A percentile compares a stretch with the other conserved stretches of the same genome.
phyloP scores from a whole-genome alignment of 1,140 invertebrate species.

The Anthonomus grandis region DNA sequence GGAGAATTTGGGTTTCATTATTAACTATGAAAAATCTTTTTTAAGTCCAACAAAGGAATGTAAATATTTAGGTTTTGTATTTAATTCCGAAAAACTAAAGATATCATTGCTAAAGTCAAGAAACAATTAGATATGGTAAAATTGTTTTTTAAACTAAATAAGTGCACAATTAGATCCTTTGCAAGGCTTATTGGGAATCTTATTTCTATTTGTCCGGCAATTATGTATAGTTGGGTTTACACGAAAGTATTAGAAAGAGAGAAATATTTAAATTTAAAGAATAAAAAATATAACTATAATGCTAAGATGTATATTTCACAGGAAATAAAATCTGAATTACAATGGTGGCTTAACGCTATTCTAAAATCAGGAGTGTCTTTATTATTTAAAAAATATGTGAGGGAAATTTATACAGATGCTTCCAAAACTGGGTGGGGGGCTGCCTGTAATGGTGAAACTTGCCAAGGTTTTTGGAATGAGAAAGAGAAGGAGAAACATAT shows the following conservation, averaged over 20 bases:
- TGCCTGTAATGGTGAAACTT: not conserved
- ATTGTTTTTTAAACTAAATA: too few relatives aligned
- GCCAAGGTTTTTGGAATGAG: constrained; percentile 2
- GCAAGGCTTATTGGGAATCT: not conserved
- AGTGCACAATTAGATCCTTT: too few relatives aligned
- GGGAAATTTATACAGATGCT: too few relatives aligned
- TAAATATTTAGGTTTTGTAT: not conserved
- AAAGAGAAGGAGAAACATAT: not conserved
- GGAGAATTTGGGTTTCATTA: not conserved
- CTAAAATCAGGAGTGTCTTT: not conserved
- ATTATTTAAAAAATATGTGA: not conserved
- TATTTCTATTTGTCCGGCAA: not conserved
- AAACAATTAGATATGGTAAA: not conserved
- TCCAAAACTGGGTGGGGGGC: constrained; percentile 8
- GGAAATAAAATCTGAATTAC: not conserved
- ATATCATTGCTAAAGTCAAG: not conserved
- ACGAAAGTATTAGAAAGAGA: not conserved
- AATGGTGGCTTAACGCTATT: not conserved
- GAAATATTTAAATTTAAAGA: too few relatives aligned
- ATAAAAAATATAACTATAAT: too few relatives aligned
- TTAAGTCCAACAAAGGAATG: not conserved
- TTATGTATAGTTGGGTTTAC: not conserved
- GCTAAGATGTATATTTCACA: not conserved
- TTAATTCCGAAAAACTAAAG: not conserved
- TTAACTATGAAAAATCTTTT: too few relatives aligned